Base-by-base conservation (phyloP, 2,888 invertebrate species). In the Drosophila tripunctata region DNA sequence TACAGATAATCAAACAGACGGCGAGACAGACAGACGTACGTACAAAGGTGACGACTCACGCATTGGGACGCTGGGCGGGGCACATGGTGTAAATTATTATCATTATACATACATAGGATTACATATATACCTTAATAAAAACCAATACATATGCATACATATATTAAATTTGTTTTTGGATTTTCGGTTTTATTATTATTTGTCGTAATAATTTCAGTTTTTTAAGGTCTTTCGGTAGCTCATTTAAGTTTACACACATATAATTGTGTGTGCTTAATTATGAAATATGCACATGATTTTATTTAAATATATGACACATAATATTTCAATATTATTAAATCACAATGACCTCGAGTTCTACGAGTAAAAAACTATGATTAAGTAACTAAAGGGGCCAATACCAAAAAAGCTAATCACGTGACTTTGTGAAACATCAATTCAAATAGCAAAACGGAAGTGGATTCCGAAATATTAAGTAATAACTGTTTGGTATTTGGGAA, bases 231-330 rank as follows among this genome's bases (percentile, higher is more conserved):
- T 55, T 61, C 33, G 40, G 55, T 55, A 47, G 55, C 36, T 54
- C 44, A 48, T 33, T 54, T 54, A 8, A 43, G 36, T n/a, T 19
- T 41, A 54, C 22, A 35, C 24, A 35, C 22, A 33, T 7, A 30
- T 31, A 12, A n/a, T n/a, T n/a, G n/a, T n/a, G n/a, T 52, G 22
- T 40, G 22, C 40, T 60, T 45, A 54, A 60, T 60, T 60, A 45
- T 60, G 54, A 45, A 54, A 60, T 60, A 60, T 47, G 60, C 54
- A 55, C 60, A 61, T 55, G 60, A 54, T 61, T 55, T 61, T 55
- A 61, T 61, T 55, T 61, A 35, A 55, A 61, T 47, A 61, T 55
- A 47, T 61, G 47, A 45, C 60, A 55, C 44, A 54, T 45, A 54
- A 54, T 31, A 54, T 60, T 60, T 54, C 31, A 45, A 31, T n/a